A percentile compares a stretch with the other conserved stretches of the same genome.
Conservation (phyloP, 2,797 vertebrate genomes). For the Enteromius paludinosus region DNA sequence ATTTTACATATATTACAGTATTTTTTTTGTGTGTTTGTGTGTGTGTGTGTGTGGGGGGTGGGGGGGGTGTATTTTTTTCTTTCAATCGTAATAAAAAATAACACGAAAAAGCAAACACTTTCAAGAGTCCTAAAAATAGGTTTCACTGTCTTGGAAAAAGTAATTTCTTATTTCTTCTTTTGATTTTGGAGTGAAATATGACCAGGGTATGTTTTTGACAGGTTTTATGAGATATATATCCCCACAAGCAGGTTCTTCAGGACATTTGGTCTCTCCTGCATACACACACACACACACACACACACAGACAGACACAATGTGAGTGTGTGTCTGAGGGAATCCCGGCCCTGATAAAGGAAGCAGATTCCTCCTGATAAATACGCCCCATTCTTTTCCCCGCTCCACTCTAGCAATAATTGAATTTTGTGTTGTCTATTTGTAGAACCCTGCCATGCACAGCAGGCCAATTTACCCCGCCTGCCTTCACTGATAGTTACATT, state of each 20-base stretch:
- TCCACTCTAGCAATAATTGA: conserved; percentile 71
- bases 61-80: too few species aligned
- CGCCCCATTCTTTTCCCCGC: conserved; percentile 64
- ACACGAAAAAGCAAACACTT: neutral
- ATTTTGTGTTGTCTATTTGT: conserved; percentile 70
- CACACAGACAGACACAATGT: neutral
- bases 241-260: neutral
- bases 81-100: neutral
- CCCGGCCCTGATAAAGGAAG: conserved; percentile 27
- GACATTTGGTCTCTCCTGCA: neutral
- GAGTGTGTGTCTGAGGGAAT: conserved; percentile 3
- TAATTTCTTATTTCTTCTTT: neutral
- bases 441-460: conserved; percentile 56
- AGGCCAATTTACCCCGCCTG: conserved; percentile 44
- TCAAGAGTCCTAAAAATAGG: neutral
- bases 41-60: too few species aligned
- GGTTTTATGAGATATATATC: neutral
- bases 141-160: neutral
- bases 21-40: too few species aligned
- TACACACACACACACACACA: neutral
- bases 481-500: conserved; percentile 44
- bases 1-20: neutral
- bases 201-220: neutral
- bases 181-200: neutral
- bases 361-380: conserved; percentile 72